Percentiles rank a stretch among this genome's conserved stretches.
These are phyloP conservation scores for Limnephilus marmoratus DNA, from an alignment of 2,888 invertebrate genomes.

Conservation along the genomic window DNA sequence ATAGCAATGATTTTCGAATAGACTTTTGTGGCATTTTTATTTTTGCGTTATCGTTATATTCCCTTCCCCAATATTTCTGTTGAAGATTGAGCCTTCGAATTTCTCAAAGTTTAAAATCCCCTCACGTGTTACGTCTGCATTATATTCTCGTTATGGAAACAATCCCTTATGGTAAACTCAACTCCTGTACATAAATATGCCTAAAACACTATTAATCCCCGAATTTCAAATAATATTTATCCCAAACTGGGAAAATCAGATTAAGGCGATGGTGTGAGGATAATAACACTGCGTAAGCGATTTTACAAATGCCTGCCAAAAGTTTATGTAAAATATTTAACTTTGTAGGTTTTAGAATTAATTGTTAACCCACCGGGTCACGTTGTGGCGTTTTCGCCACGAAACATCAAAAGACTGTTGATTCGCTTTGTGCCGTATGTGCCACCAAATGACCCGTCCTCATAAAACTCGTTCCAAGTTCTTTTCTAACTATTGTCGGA, in stretches of 20 bases:
- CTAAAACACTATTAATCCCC: slow-evolving; percentile 50
- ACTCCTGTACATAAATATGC: slow-evolving; percentile 50
- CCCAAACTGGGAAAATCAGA: neutral
- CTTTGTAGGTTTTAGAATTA: neutral
- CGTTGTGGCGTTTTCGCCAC: too few relatives aligned
- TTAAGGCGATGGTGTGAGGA: neutral
- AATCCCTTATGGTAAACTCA: slow-evolving; percentile 36
- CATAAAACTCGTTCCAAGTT: too few relatives aligned
- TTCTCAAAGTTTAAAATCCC: slow-evolving; percentile 48
- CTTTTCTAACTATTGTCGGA: too few relatives aligned
- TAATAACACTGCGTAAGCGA: neutral
- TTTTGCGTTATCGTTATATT: slow-evolving; percentile 34
- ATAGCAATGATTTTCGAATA: neutral
- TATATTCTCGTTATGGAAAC: slow-evolving; percentile 40
- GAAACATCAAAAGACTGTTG: too few relatives aligned
- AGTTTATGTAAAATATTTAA: neutral
- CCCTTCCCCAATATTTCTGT: slow-evolving; percentile 8
- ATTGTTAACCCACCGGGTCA: neutral
- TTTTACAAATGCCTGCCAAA: neutral
- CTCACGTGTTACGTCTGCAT: slow-evolving; percentile 44
- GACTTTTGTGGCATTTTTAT: slow-evolving; percentile 9
- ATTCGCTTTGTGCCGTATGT: too few relatives aligned
- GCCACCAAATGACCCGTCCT: too few relatives aligned
- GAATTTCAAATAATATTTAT: slow-evolving; percentile 34
- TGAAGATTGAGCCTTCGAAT: slow-evolving; percentile 44